phyloP scores from a whole-genome alignment of 2,888 invertebrate species.

The Orthosia incerta region DNA sequence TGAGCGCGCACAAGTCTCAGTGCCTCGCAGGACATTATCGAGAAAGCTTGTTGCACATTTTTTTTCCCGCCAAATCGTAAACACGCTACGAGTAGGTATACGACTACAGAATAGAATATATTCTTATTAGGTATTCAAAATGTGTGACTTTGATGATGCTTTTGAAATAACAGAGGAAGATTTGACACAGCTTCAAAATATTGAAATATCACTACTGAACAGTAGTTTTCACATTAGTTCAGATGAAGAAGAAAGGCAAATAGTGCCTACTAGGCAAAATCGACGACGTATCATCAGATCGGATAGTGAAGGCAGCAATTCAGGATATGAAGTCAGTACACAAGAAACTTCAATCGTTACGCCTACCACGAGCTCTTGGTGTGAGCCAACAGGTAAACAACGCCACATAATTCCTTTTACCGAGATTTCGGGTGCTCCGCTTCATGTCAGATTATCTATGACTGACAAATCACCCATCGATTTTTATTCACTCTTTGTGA shows the following conservation, averaged over 20 bases:
- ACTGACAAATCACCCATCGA: slow-evolving; percentile 31
- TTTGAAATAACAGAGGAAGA: not conserved
- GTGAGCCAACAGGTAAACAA: no score
- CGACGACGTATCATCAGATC: slow-evolving; percentile 7
- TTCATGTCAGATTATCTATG: slow-evolving; percentile 50
- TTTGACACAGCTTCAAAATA: not conserved
- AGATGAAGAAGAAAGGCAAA: slow-evolving; percentile 1
- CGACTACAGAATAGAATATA: not conserved
- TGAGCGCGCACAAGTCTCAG: not conserved
- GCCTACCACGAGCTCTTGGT: slow-evolving; percentile 10
- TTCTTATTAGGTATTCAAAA: not conserved
- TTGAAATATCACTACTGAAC: slow-evolving; percentile 8
- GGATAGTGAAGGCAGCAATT: slow-evolving; percentile 12
- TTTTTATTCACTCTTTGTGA: slow-evolving; percentile 54
- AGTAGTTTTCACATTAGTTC: slow-evolving; percentile 10
- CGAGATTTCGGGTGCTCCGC: slow-evolving; percentile 53
- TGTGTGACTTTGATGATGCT: slow-evolving; percentile 10
- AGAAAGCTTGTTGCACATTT: not conserved
- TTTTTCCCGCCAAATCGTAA: not conserved
- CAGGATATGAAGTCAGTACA: slow-evolving; percentile 13
- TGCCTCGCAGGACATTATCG: no score
- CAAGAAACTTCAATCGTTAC: not conserved
- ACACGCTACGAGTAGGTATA: slow-evolving; percentile 1
- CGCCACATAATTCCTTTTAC: slow-evolving; percentile 63
- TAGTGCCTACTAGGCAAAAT: slow-evolving; percentile 5